Conservation (phyloP, 2,888 invertebrate species). For the Trachelus tabidus region DNA sequence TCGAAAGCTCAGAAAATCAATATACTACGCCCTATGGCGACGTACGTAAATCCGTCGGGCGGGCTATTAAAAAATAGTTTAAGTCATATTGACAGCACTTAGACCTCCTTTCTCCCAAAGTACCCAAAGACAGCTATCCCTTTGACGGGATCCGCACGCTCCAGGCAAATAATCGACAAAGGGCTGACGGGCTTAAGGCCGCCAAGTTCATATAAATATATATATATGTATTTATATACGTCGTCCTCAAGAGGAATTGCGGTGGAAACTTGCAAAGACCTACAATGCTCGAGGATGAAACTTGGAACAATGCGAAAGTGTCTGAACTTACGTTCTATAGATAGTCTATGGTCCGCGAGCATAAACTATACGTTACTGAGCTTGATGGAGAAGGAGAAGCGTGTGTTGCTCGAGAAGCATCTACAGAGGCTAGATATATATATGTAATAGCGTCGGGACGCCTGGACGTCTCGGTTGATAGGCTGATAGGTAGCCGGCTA, state of each 20-base stretch:
- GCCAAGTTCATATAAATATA: not conserved
- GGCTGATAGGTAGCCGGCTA: no score
- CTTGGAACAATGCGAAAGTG: slow-evolving; percentile 8
- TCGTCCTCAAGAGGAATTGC: not conserved
- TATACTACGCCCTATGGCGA: not conserved
- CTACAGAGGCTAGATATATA: no score
- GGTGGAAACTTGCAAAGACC: slow-evolving; percentile 3
- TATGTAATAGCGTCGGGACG: no score
- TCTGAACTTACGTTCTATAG: not conserved
- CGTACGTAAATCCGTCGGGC: not conserved
- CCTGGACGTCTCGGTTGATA: no score
- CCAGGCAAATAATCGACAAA: slow-evolving; percentile 1
- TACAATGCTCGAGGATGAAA: slow-evolving; percentile 7
- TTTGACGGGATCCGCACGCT: not conserved
- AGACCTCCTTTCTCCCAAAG: not conserved
- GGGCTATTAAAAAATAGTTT: not conserved
- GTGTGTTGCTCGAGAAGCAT: not conserved
- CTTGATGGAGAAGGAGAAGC: not conserved
- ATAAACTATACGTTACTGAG: slow-evolving; percentile 8
- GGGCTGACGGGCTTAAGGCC: not conserved
- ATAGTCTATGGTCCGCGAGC: not conserved
- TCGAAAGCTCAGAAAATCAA: not conserved
- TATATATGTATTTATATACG: not conserved
- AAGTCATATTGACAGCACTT: not conserved
- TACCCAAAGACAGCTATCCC: not conserved